phyloP scores from a whole-genome alignment of 2,888 invertebrate species.

The Stomorhina lunata region DNA sequence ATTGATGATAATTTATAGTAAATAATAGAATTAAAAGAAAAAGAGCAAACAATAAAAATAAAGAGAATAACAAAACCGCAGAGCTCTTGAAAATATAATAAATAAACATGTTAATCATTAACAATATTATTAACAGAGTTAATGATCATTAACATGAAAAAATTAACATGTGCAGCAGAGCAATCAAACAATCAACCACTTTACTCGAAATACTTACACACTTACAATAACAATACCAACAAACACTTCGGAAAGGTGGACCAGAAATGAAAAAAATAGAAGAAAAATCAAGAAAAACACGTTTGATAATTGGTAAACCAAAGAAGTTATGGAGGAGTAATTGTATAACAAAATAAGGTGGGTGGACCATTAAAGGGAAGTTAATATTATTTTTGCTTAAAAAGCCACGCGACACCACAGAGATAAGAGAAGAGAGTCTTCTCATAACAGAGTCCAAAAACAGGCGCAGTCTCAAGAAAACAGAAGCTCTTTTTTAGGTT shows the following conservation, averaged over 20 bases:
- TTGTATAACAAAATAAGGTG: neutral
- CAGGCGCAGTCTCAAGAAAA: conserved; percentile 18
- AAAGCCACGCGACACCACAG: conserved; percentile 55
- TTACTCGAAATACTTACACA: neutral
- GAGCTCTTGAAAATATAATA: neutral
- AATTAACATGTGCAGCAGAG: conserved; percentile 38
- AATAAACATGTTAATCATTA: conserved; percentile 10
- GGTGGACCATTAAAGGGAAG: neutral
- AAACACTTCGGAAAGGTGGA: no score
- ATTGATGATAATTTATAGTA: neutral
- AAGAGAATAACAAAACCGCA: neutral
- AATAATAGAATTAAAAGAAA: neutral
- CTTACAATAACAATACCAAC: neutral
- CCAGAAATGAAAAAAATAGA: neutral
- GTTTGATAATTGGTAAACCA: no score
- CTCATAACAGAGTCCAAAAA: neutral
- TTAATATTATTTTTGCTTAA: neutral
- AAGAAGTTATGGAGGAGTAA: neutral
- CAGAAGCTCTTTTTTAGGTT: neutral
- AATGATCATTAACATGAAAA: no score
- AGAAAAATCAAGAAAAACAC: conserved; percentile 28
- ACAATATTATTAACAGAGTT: no score
- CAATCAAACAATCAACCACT: neutral
- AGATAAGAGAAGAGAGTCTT: neutral
- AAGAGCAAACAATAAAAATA: neutral